Evolutionary conservation across 35 echinoderm and acorn worm species (phyloP), one percentile per base, ranked within the genome.

Genomic region (Apostichopus parvimensis): DNA sequence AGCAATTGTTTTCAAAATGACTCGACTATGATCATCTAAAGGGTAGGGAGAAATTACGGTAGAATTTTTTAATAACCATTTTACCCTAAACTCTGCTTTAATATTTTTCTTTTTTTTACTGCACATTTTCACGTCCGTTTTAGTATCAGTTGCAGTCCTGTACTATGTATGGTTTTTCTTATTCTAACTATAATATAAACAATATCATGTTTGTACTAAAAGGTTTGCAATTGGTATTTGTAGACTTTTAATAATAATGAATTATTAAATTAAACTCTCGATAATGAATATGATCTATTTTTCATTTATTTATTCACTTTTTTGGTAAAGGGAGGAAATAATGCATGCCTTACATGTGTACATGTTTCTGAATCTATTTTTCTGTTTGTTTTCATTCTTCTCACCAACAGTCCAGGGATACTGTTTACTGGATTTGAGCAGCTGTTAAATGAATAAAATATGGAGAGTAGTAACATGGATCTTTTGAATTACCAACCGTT

Each of bases 11-110:
- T 77, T 86, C 61, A 95, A 66, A 28, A 86, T 34, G 1, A 95
- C 94, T 52, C 94, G 77, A 21, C 91, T 92, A 55, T 95, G 94
- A 84, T 95, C 94, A 91, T 95, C 94, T 95, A 93, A 77, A 79
- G 56, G 83, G 11, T 13, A 82, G 24, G 45, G 58, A 60, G 34
- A 45, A 45, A 45, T 45, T 45, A 45, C 3, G 34, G 34, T 45
- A 45, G 34, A 45, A 45, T 45, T 4, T 45, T 45, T 45, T 45
- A 45, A 45, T 45, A 45, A 45, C 34, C 34, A 45, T 45, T 45
- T 45, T 45, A 45, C 34, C 34, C 34, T 45, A 45, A 45, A 45
- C 34, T 45, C 34, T 45, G 34, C 2, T 45, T 45, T 45, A 45
- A 45, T 45, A 45, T 45, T 45, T 45, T 45, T 45, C 34, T 45